phyloP scores from a whole-genome alignment of 2,113 vertebrate genomes.

The Clarias gariepinus region DNA sequence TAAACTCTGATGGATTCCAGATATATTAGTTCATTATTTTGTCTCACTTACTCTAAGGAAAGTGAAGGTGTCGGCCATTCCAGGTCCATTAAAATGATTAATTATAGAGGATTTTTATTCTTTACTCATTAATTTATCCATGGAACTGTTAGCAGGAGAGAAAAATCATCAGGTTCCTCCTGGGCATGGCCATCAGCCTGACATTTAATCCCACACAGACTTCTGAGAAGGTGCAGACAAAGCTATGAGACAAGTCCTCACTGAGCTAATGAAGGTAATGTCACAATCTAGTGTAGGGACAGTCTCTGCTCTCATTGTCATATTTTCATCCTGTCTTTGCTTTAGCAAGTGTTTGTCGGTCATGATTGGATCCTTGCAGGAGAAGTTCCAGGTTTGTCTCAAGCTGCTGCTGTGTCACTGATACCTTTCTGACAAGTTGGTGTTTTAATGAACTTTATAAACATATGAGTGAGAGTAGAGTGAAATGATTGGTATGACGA shows the following conservation, averaged over 20 bases:
- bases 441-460: background rate
- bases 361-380: background rate
- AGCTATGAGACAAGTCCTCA: conserved; percentile 36
- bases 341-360: background rate
- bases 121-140: conserved; percentile 39
- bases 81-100: conserved; percentile 60
- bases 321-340: background rate
- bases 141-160: conserved; percentile 46
- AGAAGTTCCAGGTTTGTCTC: background rate
- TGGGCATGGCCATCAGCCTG: conserved; percentile 50
- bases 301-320: background rate
- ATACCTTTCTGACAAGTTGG: background rate
- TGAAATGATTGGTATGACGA: background rate
- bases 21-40: conserved; percentile 56
- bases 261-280: conserved; percentile 47
- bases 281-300: conserved; percentile 46
- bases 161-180: conserved; percentile 52
- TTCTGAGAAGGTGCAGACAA: conserved; percentile 48
- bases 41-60: conserved; percentile 44
- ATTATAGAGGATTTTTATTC: conserved; percentile 57
- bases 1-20: conserved; percentile 60
- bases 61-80: conserved; percentile 49
- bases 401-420: background rate
- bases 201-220: conserved; percentile 57
- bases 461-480: background rate